Evolutionary conservation across 1,140 invertebrate genomes (phyloP).

Genomic region (Galendromus occidentalis): DNA sequence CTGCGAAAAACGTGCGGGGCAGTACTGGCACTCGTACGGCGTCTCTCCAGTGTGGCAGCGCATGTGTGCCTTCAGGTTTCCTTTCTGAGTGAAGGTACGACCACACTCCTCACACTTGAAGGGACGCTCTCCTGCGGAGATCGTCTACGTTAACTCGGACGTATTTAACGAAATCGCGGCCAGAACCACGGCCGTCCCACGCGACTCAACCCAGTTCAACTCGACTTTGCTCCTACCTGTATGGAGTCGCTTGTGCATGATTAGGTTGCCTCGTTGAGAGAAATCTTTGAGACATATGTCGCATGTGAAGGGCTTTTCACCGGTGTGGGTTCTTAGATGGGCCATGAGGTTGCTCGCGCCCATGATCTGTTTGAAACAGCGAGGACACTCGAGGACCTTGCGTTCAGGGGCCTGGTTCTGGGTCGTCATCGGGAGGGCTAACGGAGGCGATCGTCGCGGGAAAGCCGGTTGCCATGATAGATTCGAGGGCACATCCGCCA

Average conservation of each 20-base stretch:
- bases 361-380: constrained; percentile 47
- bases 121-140: constrained; percentile 14
- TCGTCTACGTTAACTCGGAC: background rate
- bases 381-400: constrained; percentile 40
- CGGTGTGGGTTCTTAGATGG: constrained; percentile 47
- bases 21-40: constrained; percentile 56
- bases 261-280: constrained; percentile 45
- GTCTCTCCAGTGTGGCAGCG: constrained; percentile 72
- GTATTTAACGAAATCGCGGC: background rate
- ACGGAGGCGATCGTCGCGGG: background rate
- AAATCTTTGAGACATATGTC: constrained; percentile 45
- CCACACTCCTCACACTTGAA: constrained; percentile 35
- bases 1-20: constrained; percentile 24
- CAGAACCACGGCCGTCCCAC: background rate
- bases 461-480: constrained; percentile 4
- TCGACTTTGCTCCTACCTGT: constrained; percentile 37
- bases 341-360: constrained; percentile 42
- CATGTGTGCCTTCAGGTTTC: constrained; percentile 52
- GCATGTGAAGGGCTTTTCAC: constrained; percentile 42
- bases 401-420: constrained; percentile 33
- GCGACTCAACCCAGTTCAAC: background rate
- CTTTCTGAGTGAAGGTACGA: constrained; percentile 52
- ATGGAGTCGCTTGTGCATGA: constrained; percentile 55
- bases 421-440: background rate
- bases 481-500: background rate